Base-by-base conservation (phyloP, 2,797 vertebrate genomes). In the Acanthornis magna region DNA sequence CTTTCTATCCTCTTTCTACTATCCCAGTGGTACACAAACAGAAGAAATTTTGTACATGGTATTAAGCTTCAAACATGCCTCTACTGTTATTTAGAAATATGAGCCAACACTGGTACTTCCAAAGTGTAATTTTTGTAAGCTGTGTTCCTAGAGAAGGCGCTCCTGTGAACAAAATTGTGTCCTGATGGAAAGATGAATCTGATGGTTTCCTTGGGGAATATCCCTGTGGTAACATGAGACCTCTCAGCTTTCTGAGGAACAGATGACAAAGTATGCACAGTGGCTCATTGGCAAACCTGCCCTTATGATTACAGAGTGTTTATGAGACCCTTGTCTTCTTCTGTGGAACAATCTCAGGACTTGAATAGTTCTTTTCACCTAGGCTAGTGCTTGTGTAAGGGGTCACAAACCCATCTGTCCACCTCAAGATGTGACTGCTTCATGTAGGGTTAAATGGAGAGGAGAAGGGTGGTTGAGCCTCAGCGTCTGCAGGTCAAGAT, bases 401-500 rank as follows among this genome's bases (percentile, higher is more conserved):
- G 20, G 4, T 72, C 5, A 1, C 25, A 70, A 79, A 29, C 7
- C 14, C 36, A 5, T 5, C 36, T 55, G 36, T 71, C 53, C 27
- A 8, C 25, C 16, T 73, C 48, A 26, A 62, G 26, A 3, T 22
- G 22, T 32, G 67, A 36, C 30, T 45, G 12, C 11, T 78, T 7
- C 11, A 8, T 6, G 5, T 26, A 43, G 50, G 18, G 22, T 36
- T 57, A 67, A 38, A 17, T 0, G 1, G 16, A 76, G n/a, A 36
- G 38, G 50, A 42, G 34, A 45, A 62, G 30, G 3, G 11, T 13
- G 23, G 8, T 13, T 54, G 50, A 66, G 26, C 34, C 47, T 67
- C 38, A 5, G 14, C 8, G 1, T 26, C 27, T 40, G 11, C 0
- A 0, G 5, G 18, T 62, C 29, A 32, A 58, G 43, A 47, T 0